phyloP scores from a whole-genome alignment of 2,797 vertebrate species.

The Artibeus lituratus region DNA sequence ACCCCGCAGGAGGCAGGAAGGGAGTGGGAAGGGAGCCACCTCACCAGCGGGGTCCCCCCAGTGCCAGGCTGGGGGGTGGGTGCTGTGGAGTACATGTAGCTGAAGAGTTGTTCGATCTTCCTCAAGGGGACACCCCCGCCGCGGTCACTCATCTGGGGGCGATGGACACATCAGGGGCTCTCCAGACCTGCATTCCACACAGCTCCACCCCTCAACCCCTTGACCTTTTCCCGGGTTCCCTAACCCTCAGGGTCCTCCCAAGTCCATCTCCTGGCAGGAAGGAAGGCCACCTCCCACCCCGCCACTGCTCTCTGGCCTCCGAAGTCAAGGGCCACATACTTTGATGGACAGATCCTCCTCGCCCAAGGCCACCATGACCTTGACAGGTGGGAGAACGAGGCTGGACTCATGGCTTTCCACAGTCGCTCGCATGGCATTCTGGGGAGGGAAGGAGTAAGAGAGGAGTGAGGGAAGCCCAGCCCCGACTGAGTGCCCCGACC shows the following conservation, averaged over 20 bases:
- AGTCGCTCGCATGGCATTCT: constrained; percentile 97
- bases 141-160: constrained; percentile 90
- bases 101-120: constrained; percentile 94
- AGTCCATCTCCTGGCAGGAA: neutral
- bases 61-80: constrained; percentile 89
- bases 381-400: constrained; percentile 86
- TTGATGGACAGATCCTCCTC: constrained; percentile 95
- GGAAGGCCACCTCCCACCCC: neutral
- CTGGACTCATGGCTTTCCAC: constrained; percentile 91
- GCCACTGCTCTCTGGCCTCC: neutral
- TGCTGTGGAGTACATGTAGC: constrained; percentile 96
- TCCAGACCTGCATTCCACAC: neutral
- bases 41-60: constrained; percentile 88
- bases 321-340: constrained; percentile 76
- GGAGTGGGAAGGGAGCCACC: neutral
- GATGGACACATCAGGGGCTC: neutral
- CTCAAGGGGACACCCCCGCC: constrained; percentile 93
- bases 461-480: neutral
- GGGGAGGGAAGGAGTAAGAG: neutral
- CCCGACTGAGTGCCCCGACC: fast-evolving
- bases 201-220: neutral
- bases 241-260: neutral
- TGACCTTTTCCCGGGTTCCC: neutral
- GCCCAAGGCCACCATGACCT: constrained; percentile 92
- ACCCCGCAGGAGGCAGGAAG: neutral